These are phyloP conservation scores for Bathynomus jamesi DNA, from an alignment of 1,140 invertebrate species.

Conservation along the genomic window DNA sequence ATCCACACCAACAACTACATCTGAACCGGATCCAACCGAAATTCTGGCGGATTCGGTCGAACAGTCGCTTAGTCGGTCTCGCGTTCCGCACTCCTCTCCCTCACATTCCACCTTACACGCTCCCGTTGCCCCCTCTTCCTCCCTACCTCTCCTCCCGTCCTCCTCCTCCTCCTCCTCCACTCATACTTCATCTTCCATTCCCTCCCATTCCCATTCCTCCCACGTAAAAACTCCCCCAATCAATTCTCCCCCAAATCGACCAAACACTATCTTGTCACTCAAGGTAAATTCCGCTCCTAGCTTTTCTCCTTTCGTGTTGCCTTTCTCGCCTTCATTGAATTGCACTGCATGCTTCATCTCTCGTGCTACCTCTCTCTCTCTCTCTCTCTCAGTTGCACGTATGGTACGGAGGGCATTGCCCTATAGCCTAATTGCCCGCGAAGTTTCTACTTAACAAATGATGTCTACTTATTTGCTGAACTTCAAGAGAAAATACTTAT, in stretches of 20 bases:
- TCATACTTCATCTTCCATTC: background rate
- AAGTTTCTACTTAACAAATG: too few relatives aligned
- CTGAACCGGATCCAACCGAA: conserved; percentile 42
- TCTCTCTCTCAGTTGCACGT: too few relatives aligned
- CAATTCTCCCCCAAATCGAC: background rate
- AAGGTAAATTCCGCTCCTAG: background rate
- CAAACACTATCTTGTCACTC: background rate
- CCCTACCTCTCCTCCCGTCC: background rate
- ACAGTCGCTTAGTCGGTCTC: conserved; percentile 49
- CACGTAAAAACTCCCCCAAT: background rate
- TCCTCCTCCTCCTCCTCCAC: background rate
- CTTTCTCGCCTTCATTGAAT: too few relatives aligned
- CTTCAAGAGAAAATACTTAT: too few relatives aligned
- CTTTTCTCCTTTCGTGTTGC: too few relatives aligned
- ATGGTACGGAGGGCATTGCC: too few relatives aligned
- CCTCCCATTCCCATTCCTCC: background rate
- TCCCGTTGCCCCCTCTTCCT: background rate
- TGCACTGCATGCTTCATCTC: too few relatives aligned
- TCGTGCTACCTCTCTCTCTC: too few relatives aligned
- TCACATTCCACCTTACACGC: background rate
- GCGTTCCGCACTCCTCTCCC: conserved; percentile 41
- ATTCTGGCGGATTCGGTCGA: conserved; percentile 37
- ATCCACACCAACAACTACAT: conserved; percentile 50
- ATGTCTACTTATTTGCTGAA: too few relatives aligned
- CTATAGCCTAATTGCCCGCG: too few relatives aligned